Evolutionary conservation across 1,140 invertebrate species (phyloP).

Genomic region (Penaeus japonicus): DNA sequence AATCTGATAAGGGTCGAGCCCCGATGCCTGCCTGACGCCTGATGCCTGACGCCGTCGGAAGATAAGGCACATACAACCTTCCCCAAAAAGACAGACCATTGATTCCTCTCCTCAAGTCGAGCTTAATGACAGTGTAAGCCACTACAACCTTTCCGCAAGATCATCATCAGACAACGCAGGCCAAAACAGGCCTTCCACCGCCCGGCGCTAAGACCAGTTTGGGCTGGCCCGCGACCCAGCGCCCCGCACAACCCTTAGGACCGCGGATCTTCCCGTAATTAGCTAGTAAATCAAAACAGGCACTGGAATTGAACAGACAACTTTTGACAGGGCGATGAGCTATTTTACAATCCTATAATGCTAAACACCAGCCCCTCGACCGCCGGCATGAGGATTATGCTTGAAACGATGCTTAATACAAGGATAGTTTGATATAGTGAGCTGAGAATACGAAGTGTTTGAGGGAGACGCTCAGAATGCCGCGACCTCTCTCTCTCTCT

Average conservation of each 20-base stretch:
- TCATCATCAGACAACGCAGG: too few species aligned
- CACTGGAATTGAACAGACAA: conserved; percentile 39
- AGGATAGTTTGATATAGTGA: conserved; percentile 38
- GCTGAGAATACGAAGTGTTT: neutral
- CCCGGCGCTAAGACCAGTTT: too few species aligned
- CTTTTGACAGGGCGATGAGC: conserved; percentile 42
- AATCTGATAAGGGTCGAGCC: too few species aligned
- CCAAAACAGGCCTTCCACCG: too few species aligned
- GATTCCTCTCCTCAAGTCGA: too few species aligned
- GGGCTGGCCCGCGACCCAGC: neutral
- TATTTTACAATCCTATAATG: conserved; percentile 50
- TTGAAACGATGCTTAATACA: conserved; percentile 47
- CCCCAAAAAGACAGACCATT: too few species aligned
- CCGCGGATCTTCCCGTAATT: conserved; percentile 39
- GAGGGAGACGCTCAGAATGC: neutral
- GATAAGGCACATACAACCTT: too few species aligned
- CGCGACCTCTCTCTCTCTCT: neutral
- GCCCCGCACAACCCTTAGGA: neutral
- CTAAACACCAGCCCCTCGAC: conserved; percentile 24
- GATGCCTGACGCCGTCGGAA: too few species aligned
- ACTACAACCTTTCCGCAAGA: too few species aligned
- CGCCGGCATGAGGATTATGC: conserved; percentile 34
- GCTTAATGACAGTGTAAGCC: too few species aligned
- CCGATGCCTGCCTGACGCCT: too few species aligned
- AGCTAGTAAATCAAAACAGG: conserved; percentile 31